phyloP scores from a whole-genome alignment of 2,113 vertebrate species.

The Ptilonorhynchus violaceus region DNA sequence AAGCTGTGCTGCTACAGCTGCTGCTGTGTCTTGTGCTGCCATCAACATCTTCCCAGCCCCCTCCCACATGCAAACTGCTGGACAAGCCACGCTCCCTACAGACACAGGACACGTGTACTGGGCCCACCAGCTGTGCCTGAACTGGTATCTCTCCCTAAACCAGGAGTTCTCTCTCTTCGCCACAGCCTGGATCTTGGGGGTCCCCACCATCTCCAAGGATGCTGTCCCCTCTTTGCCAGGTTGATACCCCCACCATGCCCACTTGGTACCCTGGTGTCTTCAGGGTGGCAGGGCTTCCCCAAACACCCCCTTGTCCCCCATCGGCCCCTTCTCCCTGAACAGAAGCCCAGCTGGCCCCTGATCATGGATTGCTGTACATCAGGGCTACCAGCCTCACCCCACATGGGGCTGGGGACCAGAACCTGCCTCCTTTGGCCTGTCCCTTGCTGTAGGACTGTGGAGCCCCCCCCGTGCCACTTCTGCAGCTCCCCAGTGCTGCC shows the following conservation, averaged over 20 bases:
- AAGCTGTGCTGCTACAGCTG: background rate
- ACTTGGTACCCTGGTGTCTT: accelerated
- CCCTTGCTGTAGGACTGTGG: background rate
- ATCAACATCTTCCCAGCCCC: background rate
- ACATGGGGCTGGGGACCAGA: background rate
- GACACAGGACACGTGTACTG: background rate
- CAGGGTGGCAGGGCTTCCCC: accelerated
- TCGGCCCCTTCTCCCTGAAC: background rate
- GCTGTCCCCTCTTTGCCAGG: accelerated
- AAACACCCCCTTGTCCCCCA: accelerated
- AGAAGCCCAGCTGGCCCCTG: background rate
- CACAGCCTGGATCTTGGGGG: background rate
- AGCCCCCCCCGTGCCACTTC: background rate
- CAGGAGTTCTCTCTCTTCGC: background rate
- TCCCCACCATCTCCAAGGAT: background rate
- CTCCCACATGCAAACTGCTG: background rate
- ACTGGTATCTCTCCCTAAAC: accelerated
- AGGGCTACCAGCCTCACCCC: background rate
- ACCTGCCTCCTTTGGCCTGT: accelerated
- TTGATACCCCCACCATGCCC: background rate
- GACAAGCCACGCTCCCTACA: background rate
- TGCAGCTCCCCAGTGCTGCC: accelerated
- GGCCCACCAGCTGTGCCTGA: background rate
- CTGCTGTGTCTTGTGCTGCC: background rate
- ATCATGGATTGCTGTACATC: background rate